Evolutionary conservation across 2,888 invertebrate genomes (phyloP).

Genomic region (Megamerina dolium): DNA sequence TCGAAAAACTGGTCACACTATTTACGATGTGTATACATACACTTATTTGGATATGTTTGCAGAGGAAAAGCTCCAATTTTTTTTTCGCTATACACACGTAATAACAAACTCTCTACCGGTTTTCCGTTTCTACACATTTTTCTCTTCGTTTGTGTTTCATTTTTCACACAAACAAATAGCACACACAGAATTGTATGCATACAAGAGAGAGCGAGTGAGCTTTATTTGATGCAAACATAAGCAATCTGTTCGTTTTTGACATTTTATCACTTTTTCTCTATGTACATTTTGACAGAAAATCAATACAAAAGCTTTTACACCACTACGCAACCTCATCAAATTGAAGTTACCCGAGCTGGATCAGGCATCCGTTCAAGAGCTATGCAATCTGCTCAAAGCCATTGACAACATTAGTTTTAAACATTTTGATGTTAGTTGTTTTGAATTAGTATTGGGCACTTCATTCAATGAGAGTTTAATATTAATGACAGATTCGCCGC

Average conservation of each 20-base stretch:
- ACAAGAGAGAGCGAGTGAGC: no score
- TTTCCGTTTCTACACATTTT: neutral
- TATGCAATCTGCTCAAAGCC: constrained; percentile 42
- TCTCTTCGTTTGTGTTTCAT: neutral
- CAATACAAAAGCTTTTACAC: constrained; percentile 46
- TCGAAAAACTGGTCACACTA: no score
- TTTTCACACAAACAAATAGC: neutral
- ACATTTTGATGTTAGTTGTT: constrained; percentile 46
- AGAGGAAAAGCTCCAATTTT: neutral
- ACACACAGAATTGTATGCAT: no score
- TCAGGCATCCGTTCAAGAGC: constrained; percentile 33
- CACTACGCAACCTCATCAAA: constrained; percentile 42
- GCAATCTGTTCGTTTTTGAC: constrained; percentile 8
- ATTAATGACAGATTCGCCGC: constrained; percentile 38
- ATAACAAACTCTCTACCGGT: neutral
- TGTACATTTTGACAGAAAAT: constrained; percentile 37
- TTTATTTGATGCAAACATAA: no score
- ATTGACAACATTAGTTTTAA: constrained; percentile 46
- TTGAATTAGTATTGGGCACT: constrained; percentile 40
- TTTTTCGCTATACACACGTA: neutral
- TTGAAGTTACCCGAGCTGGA: constrained; percentile 44
- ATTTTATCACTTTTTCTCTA: constrained; percentile 7
- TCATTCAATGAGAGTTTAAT: constrained; percentile 47
- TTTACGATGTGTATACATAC: no score
- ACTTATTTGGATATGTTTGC: no score